Evolutionary conservation across 2,888 invertebrate species (phyloP).

Genomic region (Caenorhabditis macrosperma): DNA sequence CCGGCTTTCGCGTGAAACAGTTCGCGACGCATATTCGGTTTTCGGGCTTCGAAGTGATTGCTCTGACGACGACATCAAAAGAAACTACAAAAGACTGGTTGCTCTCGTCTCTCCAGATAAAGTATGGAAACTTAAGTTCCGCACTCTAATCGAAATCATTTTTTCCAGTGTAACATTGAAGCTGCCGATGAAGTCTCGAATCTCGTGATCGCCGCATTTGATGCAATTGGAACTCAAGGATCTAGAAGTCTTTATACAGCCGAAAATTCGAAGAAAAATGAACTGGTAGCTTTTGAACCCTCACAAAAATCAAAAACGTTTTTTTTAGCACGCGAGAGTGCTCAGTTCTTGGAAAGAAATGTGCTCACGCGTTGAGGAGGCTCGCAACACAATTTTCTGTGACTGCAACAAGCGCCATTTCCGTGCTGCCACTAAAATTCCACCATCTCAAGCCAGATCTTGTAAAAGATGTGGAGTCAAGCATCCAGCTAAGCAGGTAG

Average conservation of each 20-base stretch:
- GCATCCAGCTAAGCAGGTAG: conserved; percentile 87
- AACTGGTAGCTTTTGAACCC: not conserved
- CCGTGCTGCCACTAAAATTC: conserved; percentile 89
- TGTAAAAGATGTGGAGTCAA: conserved; percentile 89
- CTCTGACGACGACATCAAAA: conserved; percentile 93
- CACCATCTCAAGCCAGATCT: conserved; percentile 92
- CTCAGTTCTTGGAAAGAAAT: conserved; percentile 53
- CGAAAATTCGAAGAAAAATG: conserved; percentile 23
- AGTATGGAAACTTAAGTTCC: conserved; percentile 69
- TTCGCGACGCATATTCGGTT: conserved; percentile 93
- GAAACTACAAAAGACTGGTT: conserved; percentile 94
- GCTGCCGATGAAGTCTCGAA: conserved; percentile 97
- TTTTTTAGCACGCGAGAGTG: conserved; percentile 59
- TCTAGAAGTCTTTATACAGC: conserved; percentile 22
- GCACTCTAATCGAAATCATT: no score
- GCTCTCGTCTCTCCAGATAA: conserved; percentile 96
- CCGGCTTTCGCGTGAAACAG: conserved; percentile 87
- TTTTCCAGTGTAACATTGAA: conserved; percentile 51
- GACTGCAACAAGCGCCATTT: conserved; percentile 94
- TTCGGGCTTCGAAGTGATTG: conserved; percentile 91
- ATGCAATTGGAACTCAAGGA: conserved; percentile 92
- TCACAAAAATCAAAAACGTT: not conserved
- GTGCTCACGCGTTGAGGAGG: conserved; percentile 81
- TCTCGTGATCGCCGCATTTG: conserved; percentile 94
- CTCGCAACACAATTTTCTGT: conserved; percentile 93